phyloP scores from a whole-genome alignment of 2,797 vertebrate species.

The Prionace glauca region DNA sequence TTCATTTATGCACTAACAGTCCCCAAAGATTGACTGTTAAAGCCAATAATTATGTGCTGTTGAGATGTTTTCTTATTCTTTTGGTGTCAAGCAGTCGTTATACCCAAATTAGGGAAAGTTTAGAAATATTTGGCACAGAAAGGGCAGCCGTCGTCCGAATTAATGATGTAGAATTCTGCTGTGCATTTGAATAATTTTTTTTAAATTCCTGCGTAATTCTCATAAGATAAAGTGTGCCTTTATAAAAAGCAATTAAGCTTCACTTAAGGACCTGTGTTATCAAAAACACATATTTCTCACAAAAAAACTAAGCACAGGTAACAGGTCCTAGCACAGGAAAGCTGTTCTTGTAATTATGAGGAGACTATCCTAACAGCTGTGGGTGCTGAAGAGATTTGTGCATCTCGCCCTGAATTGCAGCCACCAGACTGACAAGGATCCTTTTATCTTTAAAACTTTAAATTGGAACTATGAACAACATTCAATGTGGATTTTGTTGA shows the following conservation, averaged over 20 bases:
- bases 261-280: background rate
- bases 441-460: background rate
- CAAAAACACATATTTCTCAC: background rate
- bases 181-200: background rate
- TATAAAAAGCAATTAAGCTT: background rate
- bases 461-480: background rate
- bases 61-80: background rate
- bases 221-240: background rate
- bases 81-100: constrained; percentile 19
- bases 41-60: constrained; percentile 23
- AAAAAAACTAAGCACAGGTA: background rate
- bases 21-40: constrained; percentile 13
- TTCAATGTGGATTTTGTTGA: background rate
- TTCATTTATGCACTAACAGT: constrained; percentile 20
- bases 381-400: background rate
- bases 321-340: background rate
- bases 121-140: background rate
- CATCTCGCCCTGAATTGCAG: background rate
- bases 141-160: background rate
- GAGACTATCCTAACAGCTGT: background rate
- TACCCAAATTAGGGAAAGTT: background rate
- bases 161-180: background rate
- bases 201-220: background rate
- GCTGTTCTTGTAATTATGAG: background rate
- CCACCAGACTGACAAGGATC: background rate